A percentile compares a stretch with the other conserved stretches of the same genome.
These are phyloP conservation scores for Leptodactylus fuscus DNA, from an alignment of 2,113 vertebrate species.

Conservation along the genomic window DNA sequence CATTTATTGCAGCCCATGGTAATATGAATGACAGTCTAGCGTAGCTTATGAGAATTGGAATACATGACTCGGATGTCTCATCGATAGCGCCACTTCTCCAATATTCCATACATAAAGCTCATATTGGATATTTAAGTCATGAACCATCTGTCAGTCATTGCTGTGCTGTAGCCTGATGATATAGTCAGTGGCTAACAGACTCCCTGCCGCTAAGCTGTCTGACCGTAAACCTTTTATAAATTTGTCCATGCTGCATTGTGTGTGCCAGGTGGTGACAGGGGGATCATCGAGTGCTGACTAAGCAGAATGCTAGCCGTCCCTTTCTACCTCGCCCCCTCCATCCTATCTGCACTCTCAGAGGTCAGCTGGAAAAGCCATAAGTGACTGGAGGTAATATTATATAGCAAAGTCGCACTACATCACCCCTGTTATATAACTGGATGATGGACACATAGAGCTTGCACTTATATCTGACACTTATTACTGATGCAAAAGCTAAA, in stretches of 20 bases:
- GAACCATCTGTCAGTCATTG: not conserved
- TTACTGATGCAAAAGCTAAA: no score
- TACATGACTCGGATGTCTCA: constrained; percentile 14
- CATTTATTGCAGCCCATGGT: no score
- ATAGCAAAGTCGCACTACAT: not conserved
- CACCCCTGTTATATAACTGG: not conserved
- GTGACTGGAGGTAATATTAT: constrained; percentile 37
- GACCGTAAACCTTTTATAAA: constrained; percentile 57
- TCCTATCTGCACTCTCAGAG: constrained; percentile 20
- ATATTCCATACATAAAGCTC: not conserved
- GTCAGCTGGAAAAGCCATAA: constrained; percentile 36
- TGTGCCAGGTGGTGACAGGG: constrained; percentile 50
- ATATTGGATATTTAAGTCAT: not conserved
- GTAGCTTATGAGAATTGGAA: not conserved
- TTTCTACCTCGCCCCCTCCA: not conserved
- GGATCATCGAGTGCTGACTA: constrained; percentile 33
- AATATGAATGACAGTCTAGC: no score
- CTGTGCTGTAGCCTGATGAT: not conserved
- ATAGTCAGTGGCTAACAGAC: constrained; percentile 33
- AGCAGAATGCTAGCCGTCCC: constrained; percentile 34
- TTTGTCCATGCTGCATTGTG: constrained; percentile 54
- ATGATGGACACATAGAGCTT: not conserved
- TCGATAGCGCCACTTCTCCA: not conserved
- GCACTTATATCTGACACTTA: not conserved
- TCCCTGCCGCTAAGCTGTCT: not conserved